Conservation (phyloP, 2,113 vertebrate genomes). For the Syngnathus typhle region DNA sequence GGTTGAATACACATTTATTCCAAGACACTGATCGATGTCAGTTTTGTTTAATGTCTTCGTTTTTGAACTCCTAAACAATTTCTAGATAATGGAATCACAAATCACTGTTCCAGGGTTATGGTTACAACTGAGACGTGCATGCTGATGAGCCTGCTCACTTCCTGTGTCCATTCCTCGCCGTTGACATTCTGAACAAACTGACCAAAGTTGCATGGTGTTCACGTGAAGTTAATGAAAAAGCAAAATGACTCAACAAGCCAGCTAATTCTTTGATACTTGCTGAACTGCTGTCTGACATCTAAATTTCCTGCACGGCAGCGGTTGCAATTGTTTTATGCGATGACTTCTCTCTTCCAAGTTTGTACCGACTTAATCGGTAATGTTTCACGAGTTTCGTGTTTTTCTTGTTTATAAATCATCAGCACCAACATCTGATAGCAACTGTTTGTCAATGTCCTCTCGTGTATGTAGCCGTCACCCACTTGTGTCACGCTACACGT, state of each 20-base stretch:
- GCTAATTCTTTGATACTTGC: background rate
- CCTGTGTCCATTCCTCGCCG: background rate
- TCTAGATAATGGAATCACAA: background rate
- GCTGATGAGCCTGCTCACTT: background rate
- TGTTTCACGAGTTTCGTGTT: background rate
- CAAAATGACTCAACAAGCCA: background rate
- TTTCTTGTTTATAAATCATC: background rate
- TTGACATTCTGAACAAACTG: background rate
- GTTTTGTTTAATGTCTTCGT: background rate
- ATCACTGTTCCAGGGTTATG: background rate
- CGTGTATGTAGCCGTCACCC: conserved; percentile 44
- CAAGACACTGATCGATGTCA: background rate
- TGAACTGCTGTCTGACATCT: background rate
- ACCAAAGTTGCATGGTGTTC: background rate
- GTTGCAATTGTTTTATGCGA: background rate
- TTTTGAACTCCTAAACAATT: background rate
- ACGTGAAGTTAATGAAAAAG: background rate
- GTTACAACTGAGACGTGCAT: background rate
- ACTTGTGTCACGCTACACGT: conserved; percentile 52
- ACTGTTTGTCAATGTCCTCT: background rate
- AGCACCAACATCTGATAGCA: background rate
- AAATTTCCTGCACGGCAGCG: background rate
- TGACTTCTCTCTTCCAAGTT: background rate
- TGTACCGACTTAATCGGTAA: background rate
- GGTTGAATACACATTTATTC: background rate